Evolutionary conservation across 1,140 invertebrate genomes (phyloP).

Genomic region (Ctenoplectra terminalis): DNA sequence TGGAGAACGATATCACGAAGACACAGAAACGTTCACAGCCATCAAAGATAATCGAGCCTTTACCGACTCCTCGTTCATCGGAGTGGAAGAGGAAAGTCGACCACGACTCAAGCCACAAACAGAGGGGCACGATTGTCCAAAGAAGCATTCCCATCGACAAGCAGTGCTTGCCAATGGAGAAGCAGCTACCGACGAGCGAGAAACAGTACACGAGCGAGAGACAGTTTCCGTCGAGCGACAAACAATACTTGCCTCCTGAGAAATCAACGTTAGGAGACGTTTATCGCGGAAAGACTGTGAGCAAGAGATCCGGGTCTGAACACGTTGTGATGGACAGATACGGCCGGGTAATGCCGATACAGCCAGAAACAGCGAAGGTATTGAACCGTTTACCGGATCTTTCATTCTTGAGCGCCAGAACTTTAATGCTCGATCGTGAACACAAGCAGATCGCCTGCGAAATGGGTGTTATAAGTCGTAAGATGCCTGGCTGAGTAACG

Average conservation of each 20-base stretch:
- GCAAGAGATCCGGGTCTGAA: conserved; percentile 66
- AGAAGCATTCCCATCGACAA: conserved; percentile 47
- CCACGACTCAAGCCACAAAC: conserved; percentile 42
- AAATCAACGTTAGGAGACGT: conserved; percentile 16
- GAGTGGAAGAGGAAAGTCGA: conserved; percentile 74
- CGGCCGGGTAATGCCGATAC: conserved; percentile 76
- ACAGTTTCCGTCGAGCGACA: conserved; percentile 31
- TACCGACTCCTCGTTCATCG: conserved; percentile 75
- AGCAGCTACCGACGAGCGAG: conserved; percentile 48
- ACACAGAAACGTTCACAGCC: conserved; percentile 63
- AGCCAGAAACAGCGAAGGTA: conserved; percentile 76
- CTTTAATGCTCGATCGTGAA: conserved; percentile 79
- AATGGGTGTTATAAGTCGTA: conserved; percentile 81
- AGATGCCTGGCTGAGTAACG: conserved; percentile 83
- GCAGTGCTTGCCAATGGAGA: conserved; percentile 23
- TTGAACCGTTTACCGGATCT: conserved; percentile 80
- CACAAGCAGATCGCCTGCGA: conserved; percentile 79
- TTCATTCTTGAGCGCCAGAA: conserved; percentile 80
- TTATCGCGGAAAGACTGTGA: conserved; percentile 62
- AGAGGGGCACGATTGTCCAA: conserved; percentile 28
- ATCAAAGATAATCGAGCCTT: conserved; percentile 78
- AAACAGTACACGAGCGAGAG: conserved; percentile 53
- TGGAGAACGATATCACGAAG: conserved; percentile 44
- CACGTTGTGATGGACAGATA: conserved; percentile 78
- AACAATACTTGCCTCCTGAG: conserved; percentile 42